phyloP scores from a whole-genome alignment of 2,797 vertebrate genomes.

The Miichthys miiuy region DNA sequence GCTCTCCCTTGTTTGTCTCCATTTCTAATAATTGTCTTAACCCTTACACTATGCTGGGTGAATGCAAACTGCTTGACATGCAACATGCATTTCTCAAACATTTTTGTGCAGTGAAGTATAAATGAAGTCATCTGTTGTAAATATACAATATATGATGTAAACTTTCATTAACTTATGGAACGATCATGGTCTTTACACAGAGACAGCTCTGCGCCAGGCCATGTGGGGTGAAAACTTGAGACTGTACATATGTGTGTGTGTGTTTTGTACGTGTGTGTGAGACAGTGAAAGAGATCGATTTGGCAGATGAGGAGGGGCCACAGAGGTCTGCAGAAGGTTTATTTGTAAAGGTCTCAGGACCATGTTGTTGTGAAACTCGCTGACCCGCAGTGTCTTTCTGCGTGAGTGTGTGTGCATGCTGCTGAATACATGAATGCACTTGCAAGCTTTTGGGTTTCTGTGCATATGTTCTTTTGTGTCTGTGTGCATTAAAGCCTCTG shows the following conservation, averaged over 20 bases:
- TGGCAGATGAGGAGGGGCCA: conserved; percentile 54
- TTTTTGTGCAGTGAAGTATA: conserved; percentile 28
- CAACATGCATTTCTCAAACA: background rate
- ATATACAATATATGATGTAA: conserved; percentile 49
- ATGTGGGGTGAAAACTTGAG: conserved; percentile 46
- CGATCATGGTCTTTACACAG: conserved; percentile 30
- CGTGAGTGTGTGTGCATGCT: conserved; percentile 12
- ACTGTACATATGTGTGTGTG: conserved; percentile 8
- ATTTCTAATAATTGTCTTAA: background rate
- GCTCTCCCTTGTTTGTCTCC: background rate
- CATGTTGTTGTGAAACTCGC: conserved; percentile 58
- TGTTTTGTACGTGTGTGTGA: conserved; percentile 8
- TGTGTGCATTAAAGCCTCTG: conserved; percentile 14
- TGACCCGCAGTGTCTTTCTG: conserved; percentile 56
- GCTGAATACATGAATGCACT: conserved; percentile 36
- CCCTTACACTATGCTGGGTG: background rate
- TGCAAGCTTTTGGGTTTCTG: conserved; percentile 29
- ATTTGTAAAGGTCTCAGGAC: conserved; percentile 48
- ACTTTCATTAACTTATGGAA: conserved; percentile 38
- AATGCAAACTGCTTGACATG: conserved; percentile 5
- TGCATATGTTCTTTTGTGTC: conserved; percentile 24
- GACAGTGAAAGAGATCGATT: conserved; percentile 29
- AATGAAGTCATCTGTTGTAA: conserved; percentile 54
- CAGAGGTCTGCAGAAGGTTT: conserved; percentile 59
- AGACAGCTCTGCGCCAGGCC: conserved; percentile 35